These are phyloP conservation scores for Pimpla rufipes DNA, from an alignment of 2,888 invertebrate genomes.

Conservation along the genomic window DNA sequence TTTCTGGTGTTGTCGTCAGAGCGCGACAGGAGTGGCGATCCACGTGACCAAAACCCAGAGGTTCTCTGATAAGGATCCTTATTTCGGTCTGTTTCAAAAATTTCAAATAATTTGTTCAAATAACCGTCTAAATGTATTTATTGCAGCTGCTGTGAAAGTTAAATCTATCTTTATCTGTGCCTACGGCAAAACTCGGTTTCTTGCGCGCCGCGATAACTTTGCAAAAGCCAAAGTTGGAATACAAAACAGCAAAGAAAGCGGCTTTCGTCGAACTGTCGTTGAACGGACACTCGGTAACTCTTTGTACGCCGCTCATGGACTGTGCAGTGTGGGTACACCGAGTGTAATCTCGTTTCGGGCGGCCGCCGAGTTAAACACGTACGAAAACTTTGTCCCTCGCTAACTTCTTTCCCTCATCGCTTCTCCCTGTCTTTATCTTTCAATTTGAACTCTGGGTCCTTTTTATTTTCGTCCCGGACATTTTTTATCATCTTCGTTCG, in stretches of 20 bases:
- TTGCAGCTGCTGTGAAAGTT: neutral
- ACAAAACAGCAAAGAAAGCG: conserved; percentile 31
- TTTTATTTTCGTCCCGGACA: conserved; percentile 31
- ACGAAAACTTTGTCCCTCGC: conserved; percentile 61
- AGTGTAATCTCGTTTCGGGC: conserved; percentile 51
- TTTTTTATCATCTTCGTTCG: conserved; percentile 25
- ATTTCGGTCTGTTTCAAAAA: too few relatives aligned
- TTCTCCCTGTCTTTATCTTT: conserved; percentile 40
- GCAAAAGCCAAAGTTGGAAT: conserved; percentile 46
- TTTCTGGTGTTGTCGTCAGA: neutral
- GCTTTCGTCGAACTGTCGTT: conserved; percentile 26
- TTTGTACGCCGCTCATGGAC: conserved; percentile 34
- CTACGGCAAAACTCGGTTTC: conserved; percentile 4
- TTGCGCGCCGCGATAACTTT: neutral
- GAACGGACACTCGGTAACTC: conserved; percentile 45
- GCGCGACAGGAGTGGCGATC: neutral
- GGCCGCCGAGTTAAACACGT: conserved; percentile 55
- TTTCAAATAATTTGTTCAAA: too few relatives aligned
- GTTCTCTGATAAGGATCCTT: too few relatives aligned
- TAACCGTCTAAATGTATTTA: too few relatives aligned
- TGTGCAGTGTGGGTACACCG: conserved; percentile 4
- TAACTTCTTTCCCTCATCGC: conserved; percentile 52
- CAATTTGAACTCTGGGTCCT: conserved; percentile 29
- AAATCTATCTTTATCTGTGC: neutral
- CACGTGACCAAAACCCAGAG: too few relatives aligned